phyloP scores from a whole-genome alignment of 23 tunicate genomes.

The Styela plicata region DNA sequence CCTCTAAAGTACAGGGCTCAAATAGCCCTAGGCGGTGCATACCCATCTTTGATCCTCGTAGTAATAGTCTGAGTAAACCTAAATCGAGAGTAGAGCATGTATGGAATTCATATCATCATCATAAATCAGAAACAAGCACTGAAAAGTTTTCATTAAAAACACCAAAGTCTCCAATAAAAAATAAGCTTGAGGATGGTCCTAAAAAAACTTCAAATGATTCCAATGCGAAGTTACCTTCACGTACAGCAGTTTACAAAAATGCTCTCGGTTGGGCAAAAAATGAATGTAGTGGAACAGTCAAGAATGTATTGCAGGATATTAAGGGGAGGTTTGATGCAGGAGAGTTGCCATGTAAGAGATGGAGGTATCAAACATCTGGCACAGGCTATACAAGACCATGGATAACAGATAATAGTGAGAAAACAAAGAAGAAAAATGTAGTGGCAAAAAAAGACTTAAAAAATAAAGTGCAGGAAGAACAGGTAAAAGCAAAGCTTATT shows the following conservation, averaged over 20 bases:
- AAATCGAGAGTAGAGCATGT: slow-evolving; percentile 11
- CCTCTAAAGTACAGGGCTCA: no score
- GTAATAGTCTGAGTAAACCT: no score
- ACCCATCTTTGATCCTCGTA: no score
- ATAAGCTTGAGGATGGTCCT: no score
- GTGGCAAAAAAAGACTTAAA: background rate
- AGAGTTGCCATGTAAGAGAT: slow-evolving; percentile 46
- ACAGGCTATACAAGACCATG: background rate
- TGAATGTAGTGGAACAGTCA: background rate
- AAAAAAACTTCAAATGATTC: background rate
- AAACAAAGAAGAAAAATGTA: background rate
- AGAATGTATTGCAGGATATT: slow-evolving; percentile 13
- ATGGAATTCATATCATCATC: slow-evolving; percentile 6
- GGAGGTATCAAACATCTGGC: slow-evolving; percentile 34
- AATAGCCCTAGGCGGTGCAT: no score
- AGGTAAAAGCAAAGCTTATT: background rate
- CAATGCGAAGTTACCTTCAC: background rate
- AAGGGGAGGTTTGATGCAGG: slow-evolving; percentile 39
- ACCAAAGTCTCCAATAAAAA: no score
- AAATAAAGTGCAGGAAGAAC: background rate
- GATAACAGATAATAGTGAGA: background rate
- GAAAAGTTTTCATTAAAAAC: no score
- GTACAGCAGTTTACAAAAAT: background rate
- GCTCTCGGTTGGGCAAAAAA: slow-evolving; percentile 24
- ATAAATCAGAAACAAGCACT: no score